These are phyloP conservation scores for Beroe forskalii DNA, from an alignment of 37 sponge, comb jelly and placozoan genomes.

Conservation along the genomic window DNA sequence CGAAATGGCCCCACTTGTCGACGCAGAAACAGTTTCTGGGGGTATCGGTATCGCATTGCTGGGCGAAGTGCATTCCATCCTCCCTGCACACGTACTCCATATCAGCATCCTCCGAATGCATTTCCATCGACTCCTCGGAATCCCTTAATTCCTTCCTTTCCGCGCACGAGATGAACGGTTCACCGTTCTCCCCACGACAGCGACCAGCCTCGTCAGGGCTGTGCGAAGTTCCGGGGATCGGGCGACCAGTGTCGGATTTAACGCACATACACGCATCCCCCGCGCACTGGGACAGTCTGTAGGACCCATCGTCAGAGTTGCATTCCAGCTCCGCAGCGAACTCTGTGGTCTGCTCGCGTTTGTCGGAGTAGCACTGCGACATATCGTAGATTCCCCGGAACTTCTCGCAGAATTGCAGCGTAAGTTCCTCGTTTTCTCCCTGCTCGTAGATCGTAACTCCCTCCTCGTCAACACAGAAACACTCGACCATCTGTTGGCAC, in stretches of 20 bases:
- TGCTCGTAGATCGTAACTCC: background rate
- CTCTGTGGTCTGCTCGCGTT: background rate
- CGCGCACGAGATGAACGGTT: background rate
- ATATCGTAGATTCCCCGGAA: background rate
- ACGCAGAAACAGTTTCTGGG: background rate
- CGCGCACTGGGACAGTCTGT: background rate
- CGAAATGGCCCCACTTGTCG: background rate
- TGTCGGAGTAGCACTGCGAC: background rate
- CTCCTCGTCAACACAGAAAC: background rate
- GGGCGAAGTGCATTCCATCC: background rate
- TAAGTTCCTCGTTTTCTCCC: background rate
- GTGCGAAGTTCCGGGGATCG: background rate
- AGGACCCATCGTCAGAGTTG: background rate
- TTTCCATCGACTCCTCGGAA: too few relatives aligned
- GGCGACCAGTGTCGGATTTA: background rate
- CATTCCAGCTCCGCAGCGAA: background rate
- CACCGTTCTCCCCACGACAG: background rate
- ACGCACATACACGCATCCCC: background rate
- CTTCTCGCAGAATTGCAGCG: background rate
- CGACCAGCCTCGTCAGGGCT: background rate
- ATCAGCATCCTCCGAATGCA: too few relatives aligned
- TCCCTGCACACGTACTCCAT: too few relatives aligned
- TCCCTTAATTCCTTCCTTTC: too few relatives aligned
- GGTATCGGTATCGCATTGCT: background rate
- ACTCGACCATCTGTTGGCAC: background rate